Base-by-base conservation (phyloP, 2,888 invertebrate genomes). In the Siphlonurus alternatus region DNA sequence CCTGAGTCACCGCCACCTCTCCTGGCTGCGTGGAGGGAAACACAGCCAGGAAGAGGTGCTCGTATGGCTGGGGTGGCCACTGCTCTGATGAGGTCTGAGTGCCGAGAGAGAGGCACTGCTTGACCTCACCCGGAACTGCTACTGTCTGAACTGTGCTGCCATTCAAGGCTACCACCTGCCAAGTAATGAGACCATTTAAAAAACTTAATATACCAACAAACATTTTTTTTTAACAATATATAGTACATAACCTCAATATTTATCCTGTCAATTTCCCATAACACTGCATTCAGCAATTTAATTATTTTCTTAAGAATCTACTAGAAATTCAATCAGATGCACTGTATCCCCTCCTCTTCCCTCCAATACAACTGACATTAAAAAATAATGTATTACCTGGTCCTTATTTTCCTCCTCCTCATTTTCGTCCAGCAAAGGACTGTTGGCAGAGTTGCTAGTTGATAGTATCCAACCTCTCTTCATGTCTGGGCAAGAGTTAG, bases 11-110 rank as follows among this genome's bases (percentile, higher is more conserved):
- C 25, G 23, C 23, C 56, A 53, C 54, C 23, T 59, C 65, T 18
- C 64, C 53, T 51, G 51, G 10, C 23, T 66, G 62, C 15, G 56
- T 65, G 18, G 69, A 67, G 7, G 74, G 74, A 70, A 85, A 81
- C 69, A 87, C 81, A 68, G 85, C 86, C n/a, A 86, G 78, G 67
- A 91, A 81, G 63, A 88, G 76, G 73, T 86, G 84, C 73, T 90
- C 90, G 73, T 90, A 89, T 59, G 85, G 83, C 73, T 80, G 79
- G 62, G 86, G 85, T 22, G 69, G 69, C 80, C 85, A 83, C 68
- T 81, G 75, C 72, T 86, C 84, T 63, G 84, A 80, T 25, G 60
- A 23, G 15, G 90, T 90, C 75, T 90, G 90, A 0, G 85, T 83
- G 25, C 75, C 74, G 7, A 70, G 69, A 23, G 74, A 72, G 2